Evolutionary conservation across 2,797 vertebrate species (phyloP).

Genomic region (Halcyon leucocephala): DNA sequence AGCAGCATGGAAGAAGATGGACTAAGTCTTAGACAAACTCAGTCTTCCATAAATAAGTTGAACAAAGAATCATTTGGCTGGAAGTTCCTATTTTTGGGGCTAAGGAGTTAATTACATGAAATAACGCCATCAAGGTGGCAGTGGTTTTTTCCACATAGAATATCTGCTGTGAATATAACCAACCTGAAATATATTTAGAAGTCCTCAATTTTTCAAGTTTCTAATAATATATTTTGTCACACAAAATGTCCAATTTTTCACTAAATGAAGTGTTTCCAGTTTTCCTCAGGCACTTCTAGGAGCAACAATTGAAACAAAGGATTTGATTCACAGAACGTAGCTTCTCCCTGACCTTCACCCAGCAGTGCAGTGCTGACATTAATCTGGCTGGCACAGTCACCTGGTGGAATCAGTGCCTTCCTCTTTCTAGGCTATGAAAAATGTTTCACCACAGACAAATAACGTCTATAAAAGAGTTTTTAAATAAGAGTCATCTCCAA

Average conservation of each 20-base stretch:
- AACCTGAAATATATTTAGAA: neutral
- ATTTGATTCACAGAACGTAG: neutral
- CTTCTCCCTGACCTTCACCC: neutral
- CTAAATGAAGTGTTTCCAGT: neutral
- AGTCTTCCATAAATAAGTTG: conserved; percentile 4
- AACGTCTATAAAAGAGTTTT: neutral
- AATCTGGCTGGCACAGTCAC: neutral
- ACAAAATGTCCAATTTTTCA: neutral
- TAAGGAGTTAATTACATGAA: neutral
- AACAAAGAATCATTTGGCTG: neutral
- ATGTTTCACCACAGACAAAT: neutral
- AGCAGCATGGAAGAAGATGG: neutral
- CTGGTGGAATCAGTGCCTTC: neutral
- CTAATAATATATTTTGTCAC: neutral
- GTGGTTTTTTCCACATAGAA: neutral
- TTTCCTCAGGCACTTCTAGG: neutral
- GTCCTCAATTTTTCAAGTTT: neutral
- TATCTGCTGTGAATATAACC: neutral
- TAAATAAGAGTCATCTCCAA: neutral
- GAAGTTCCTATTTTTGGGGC: neutral
- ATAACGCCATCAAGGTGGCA: neutral
- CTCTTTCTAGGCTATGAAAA: neutral
- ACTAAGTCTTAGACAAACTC: conserved; percentile 14
- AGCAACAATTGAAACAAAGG: neutral
- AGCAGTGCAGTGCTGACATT: neutral